Conservation (phyloP, 23 tunicate species). For the Ascidia mentula region DNA sequence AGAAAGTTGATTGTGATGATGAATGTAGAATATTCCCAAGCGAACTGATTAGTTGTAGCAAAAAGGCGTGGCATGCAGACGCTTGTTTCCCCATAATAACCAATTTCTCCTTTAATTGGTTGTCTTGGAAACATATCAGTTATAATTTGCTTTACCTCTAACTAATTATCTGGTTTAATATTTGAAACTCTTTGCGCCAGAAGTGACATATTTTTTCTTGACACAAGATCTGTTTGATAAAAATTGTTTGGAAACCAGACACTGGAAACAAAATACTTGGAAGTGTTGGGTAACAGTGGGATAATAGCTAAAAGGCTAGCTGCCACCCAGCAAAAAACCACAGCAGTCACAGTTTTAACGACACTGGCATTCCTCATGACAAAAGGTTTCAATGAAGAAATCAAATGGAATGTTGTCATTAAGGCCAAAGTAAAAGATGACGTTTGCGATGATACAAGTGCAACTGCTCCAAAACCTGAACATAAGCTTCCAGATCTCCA, state of each 20-base stretch:
- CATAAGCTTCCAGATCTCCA: neutral
- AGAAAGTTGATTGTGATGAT: conserved; percentile 18
- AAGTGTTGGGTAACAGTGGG: neutral
- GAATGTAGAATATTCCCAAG: conserved; percentile 16
- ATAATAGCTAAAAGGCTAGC: neutral
- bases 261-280: neutral
- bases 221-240: neutral
- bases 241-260: neutral
- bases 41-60: neutral
- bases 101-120: neutral
- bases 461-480: neutral
- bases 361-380: neutral
- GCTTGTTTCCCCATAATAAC: conserved; percentile 27
- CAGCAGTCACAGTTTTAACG: neutral
- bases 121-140: neutral
- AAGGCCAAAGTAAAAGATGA: neutral
- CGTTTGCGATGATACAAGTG: neutral
- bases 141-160: neutral
- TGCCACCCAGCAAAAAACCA: neutral
- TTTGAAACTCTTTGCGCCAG: neutral
- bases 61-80: conserved; percentile 29
- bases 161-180: neutral
- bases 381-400: neutral
- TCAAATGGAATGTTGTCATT: neutral
- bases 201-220: neutral